Evolutionary conservation across 2,888 invertebrate genomes (phyloP).

Genomic region (Nemotelus nigrinus): DNA sequence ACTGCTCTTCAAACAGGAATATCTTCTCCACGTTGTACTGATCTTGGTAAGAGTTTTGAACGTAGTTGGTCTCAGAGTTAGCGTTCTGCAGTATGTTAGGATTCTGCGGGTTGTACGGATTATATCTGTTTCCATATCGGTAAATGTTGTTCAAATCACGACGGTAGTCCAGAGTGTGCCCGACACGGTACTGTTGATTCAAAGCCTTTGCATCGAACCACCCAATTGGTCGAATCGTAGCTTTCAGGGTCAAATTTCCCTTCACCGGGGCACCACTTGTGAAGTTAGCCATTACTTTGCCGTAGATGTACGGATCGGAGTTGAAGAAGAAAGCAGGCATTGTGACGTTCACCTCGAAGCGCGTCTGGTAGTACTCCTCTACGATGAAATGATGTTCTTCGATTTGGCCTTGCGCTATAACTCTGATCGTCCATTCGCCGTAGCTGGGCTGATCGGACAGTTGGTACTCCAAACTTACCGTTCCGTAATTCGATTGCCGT

Average conservation of each 20-base stretch:
- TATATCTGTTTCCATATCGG: constrained; percentile 17
- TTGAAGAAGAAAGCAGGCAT: constrained; percentile 95
- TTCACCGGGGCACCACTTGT: constrained; percentile 91
- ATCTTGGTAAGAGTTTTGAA: constrained; percentile 67
- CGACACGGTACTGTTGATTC: constrained; percentile 67
- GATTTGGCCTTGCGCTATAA: constrained; percentile 87
- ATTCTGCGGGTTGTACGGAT: constrained; percentile 21
- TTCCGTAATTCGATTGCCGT: constrained; percentile 90
- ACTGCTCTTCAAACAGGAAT: constrained; percentile 82
- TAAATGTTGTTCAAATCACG: constrained; percentile 51
- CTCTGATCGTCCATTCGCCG: constrained; percentile 91
- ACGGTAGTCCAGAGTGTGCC: constrained; percentile 58
- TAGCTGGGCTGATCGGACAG: constrained; percentile 91
- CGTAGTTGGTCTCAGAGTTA: constrained; percentile 51
- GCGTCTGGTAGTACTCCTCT: constrained; percentile 94
- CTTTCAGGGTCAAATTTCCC: constrained; percentile 88
- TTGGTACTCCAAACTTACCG: constrained; percentile 90
- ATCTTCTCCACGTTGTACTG: constrained; percentile 74
- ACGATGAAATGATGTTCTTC: constrained; percentile 88
- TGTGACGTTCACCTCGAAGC: constrained; percentile 94
- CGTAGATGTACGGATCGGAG: constrained; percentile 83
- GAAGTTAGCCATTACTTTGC: constrained; percentile 92
- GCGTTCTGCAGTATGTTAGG: constrained; percentile 42
- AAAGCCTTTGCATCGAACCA: constrained; percentile 69
- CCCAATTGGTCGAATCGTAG: constrained; percentile 77